phyloP scores from a whole-genome alignment of 1,140 invertebrate genomes.

The Wiebesia pumilae region DNA sequence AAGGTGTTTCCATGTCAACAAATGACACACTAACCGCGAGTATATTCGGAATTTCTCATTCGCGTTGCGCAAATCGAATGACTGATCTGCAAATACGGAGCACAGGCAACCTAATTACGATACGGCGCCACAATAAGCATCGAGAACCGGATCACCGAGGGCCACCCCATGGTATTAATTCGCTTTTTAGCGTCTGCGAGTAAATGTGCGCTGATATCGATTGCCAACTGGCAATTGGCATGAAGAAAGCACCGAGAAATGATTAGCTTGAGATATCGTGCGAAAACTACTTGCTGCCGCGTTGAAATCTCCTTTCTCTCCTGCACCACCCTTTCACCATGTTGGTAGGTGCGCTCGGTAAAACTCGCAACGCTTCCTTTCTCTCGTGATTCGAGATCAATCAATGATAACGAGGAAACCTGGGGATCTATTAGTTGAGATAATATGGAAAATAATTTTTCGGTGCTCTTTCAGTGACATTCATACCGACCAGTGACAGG shows the following conservation, averaged over 20 bases:
- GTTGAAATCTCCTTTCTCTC: conserved; percentile 49
- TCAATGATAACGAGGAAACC: neutral
- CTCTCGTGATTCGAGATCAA: neutral
- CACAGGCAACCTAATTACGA: neutral
- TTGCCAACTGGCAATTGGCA: neutral
- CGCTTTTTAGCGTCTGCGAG: conserved; percentile 5
- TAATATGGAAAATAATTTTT: neutral
- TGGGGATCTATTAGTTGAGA: neutral
- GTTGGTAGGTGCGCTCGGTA: neutral
- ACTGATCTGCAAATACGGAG: neutral
- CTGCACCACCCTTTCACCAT: conserved; percentile 18
- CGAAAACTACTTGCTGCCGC: conserved; percentile 33
- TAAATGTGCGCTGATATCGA: neutral
- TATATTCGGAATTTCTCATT: neutral
- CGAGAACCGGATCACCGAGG: neutral
- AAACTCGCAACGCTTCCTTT: neutral
- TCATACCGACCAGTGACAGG: too few relatives aligned
- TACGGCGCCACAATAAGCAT: conserved; percentile 14
- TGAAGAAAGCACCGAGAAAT: conserved; percentile 28
- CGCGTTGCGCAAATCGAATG: conserved; percentile 3
- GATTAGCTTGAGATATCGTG: conserved; percentile 22
- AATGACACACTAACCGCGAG: too few relatives aligned
- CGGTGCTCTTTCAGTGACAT: too few relatives aligned
- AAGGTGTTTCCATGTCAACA: too few relatives aligned
- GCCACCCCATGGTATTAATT: conserved; percentile 3